phyloP scores from a whole-genome alignment of 2,113 vertebrate genomes.

The Bubalus kerabau region DNA sequence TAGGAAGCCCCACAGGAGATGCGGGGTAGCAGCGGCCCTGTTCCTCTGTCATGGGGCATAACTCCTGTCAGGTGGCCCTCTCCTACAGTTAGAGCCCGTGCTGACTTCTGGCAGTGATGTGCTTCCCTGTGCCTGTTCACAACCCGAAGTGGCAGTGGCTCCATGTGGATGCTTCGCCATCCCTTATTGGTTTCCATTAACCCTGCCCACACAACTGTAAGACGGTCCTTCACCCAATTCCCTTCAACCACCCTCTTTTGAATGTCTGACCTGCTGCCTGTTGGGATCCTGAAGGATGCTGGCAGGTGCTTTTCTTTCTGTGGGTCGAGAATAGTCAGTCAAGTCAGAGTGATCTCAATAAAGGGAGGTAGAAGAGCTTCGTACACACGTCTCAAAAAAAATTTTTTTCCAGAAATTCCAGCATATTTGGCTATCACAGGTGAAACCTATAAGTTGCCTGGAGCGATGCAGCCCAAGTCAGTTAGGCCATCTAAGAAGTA shows the following conservation, averaged over 20 bases:
- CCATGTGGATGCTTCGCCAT: not conserved
- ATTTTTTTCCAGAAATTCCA: not conserved
- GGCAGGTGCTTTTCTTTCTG: not conserved
- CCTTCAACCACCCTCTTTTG: not conserved
- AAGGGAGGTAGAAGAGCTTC: not conserved
- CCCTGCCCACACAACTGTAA: not conserved
- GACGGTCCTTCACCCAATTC: not conserved
- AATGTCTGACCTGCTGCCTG: not conserved
- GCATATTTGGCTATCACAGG: not conserved
- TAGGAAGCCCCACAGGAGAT: not conserved
- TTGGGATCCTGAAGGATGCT: not conserved
- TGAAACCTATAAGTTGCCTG: not conserved
- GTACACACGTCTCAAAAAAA: not conserved
- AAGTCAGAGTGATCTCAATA: not conserved
- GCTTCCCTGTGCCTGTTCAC: not conserved
- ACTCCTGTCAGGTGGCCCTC: not conserved
- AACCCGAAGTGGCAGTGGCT: not conserved
- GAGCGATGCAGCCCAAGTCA: not conserved
- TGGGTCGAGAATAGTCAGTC: not conserved
- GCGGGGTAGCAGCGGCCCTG: not conserved
- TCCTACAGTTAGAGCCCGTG: not conserved
- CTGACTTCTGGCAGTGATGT: not conserved
- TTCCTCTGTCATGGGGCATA: not conserved
- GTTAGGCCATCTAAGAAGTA: conserved; percentile 7
- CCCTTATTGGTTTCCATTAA: conserved; percentile 1